Evolutionary conservation across 2,113 vertebrate genomes (phyloP).

Genomic region (Cranoglanis bouderius): DNA sequence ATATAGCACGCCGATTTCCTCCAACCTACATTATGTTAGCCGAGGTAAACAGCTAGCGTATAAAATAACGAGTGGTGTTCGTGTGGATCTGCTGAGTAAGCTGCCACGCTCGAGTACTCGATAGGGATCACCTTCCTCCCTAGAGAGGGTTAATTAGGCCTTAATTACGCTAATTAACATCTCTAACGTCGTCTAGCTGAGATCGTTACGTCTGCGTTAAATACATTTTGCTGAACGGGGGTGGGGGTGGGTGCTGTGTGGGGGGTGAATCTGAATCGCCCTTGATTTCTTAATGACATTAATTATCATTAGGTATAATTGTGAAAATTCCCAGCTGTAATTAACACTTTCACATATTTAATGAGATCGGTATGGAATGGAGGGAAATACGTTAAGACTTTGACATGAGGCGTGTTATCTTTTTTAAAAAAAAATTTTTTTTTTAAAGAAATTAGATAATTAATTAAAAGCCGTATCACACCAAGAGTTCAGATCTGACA

Average conservation of each 20-base stretch:
- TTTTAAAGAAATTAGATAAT: constrained; percentile 57
- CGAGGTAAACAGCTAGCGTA: neutral
- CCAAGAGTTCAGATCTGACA: constrained; percentile 60
- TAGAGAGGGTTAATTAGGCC: constrained; percentile 67
- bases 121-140: constrained; percentile 58
- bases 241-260: too few relatives aligned
- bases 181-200: constrained; percentile 67
- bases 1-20: neutral
- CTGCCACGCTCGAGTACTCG: neutral
- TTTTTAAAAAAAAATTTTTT: too few relatives aligned
- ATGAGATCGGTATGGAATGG: constrained; percentile 62
- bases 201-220: constrained; percentile 74
- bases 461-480: constrained; percentile 59
- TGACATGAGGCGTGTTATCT: constrained; percentile 32
- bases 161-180: constrained; percentile 76
- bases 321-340: constrained; percentile 78
- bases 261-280: constrained; percentile 55
- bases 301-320: constrained; percentile 73
- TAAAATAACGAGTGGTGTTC: neutral
- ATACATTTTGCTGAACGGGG: constrained; percentile 61
- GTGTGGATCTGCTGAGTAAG: neutral
- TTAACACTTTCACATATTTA: constrained; percentile 66
- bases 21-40: neutral
- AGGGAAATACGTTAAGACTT: constrained; percentile 55
- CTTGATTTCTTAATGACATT: constrained; percentile 76